Conservation (phyloP, 2,888 invertebrate species). For the Sinhomidia bicolor region DNA sequence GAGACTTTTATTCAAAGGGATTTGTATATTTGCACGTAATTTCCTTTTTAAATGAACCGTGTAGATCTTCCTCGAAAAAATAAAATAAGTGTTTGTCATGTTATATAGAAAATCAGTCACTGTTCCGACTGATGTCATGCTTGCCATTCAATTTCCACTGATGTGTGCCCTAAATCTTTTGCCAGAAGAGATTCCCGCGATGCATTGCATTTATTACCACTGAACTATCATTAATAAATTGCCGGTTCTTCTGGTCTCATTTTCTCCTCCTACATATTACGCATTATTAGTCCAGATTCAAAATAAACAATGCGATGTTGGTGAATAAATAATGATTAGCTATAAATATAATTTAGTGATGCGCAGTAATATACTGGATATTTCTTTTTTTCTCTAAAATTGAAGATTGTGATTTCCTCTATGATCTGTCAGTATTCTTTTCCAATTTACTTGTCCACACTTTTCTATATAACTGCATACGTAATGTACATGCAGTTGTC, state of each 20-base stretch:
- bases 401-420: no score
- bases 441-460: background rate
- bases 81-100: slow-evolving; percentile 21
- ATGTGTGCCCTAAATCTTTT: slow-evolving; percentile 45
- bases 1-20: slow-evolving; percentile 2
- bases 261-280: slow-evolving; percentile 9
- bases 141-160: slow-evolving; percentile 41
- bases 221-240: slow-evolving; percentile 60
- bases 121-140: slow-evolving; percentile 61
- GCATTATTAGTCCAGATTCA: slow-evolving; percentile 26
- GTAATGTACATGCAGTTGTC: background rate
- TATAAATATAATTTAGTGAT: background rate
- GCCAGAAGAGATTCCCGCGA: slow-evolving; percentile 26
- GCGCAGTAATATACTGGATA: no score
- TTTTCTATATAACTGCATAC: background rate
- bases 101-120: slow-evolving; percentile 36
- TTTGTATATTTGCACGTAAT: slow-evolving; percentile 30
- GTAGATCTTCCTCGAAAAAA: slow-evolving; percentile 10
- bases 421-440: no score
- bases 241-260: slow-evolving; percentile 44
- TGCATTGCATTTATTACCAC: no score
- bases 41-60: slow-evolving; percentile 50
- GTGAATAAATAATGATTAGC: background rate
- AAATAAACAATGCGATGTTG: slow-evolving; percentile 12
- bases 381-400: no score